A percentile compares a stretch with the other conserved stretches of the same genome.
Conservation (phyloP, 2,888 invertebrate genomes). For the Morpho helenor region DNA sequence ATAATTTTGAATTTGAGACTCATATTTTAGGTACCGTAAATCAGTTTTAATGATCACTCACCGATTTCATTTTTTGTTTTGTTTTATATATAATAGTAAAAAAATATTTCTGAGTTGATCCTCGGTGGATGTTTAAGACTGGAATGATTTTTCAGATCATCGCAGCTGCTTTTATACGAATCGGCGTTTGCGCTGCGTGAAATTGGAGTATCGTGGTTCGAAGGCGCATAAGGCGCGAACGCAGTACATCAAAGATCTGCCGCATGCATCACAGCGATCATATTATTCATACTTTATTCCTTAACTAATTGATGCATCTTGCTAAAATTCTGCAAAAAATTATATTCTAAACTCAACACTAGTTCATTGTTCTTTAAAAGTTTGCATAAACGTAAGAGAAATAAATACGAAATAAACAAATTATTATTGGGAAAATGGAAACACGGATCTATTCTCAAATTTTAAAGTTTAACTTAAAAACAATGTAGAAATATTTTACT, state of each 20-base stretch:
- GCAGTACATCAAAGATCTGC: conserved; percentile 35
- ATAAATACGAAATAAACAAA: no score
- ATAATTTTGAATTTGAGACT: no score
- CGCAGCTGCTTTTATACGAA: conserved; percentile 64
- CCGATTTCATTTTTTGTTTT: conserved; percentile 64
- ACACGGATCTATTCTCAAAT: no score
- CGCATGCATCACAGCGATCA: conserved; percentile 12
- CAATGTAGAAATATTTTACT: no score
- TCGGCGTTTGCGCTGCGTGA: conserved; percentile 53
- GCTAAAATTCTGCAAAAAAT: background rate
- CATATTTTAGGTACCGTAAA: background rate
- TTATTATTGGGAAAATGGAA: no score
- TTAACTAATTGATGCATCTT: conserved; percentile 11
- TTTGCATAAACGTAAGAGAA: no score
- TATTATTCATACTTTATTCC: conserved; percentile 7
- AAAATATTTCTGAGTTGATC: conserved; percentile 43
- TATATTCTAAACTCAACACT: no score
- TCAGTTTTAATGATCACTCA: conserved; percentile 42
- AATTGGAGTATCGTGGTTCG: conserved; percentile 61
- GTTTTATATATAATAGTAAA: conserved; percentile 35
- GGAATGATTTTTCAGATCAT: conserved; percentile 76
- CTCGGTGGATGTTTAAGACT: conserved; percentile 61
- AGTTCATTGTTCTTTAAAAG: no score
- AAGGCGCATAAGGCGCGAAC: conserved; percentile 31
- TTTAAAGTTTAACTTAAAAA: no score